Evolutionary conservation across 2,888 invertebrate species (phyloP), one percentile per base, ranked within the genome.

Genomic region (Mimumesa dahlbomi): DNA sequence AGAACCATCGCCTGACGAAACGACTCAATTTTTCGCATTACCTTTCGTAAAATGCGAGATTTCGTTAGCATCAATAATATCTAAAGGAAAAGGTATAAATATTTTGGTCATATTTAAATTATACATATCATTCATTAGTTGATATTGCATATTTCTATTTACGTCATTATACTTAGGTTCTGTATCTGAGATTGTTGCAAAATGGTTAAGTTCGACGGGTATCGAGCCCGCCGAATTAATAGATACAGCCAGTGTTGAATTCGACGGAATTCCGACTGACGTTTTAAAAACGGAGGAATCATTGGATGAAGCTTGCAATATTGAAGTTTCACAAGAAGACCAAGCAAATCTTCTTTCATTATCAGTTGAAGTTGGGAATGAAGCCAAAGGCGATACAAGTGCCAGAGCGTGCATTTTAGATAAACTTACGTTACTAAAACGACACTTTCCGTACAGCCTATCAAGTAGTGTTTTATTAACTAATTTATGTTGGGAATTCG

Each of bases 401-500:
- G 80, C 84, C 49, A 77, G 82, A 65, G 73, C 79, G 14, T 59
- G 62, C 3, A 77, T 87, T 34, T 71, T 89, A 75, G 87, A 88
- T 83, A 62, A 71, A 49, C 21, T 48, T 34, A 61, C 82, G 7
- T 42, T 94, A 19, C 88, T 96, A 62, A 93, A 93, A 49, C 91
- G 92, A 43, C 95, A 96, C 84, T 98, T 98, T 87, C 98, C 98
- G 0, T 93, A 95, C 77, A 97, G 97, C 87, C 91, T 97, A 56
- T 93, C 94, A 59, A 92, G 94, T 0, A 94, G 95, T 82, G 93
- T 94, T 36, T 90, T 98, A 38, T 91, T 97, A 49, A 93, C 95
- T 11, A 96, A 97, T 87, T 94, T 97, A 92, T 93, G 94, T 75
- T 98, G 98, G 98, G 97, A 98, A 88, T 97, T 95, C 87, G 94